Evolutionary conservation across 2,113 vertebrate genomes (phyloP).

Genomic region (Gallinago jamesoni): DNA sequence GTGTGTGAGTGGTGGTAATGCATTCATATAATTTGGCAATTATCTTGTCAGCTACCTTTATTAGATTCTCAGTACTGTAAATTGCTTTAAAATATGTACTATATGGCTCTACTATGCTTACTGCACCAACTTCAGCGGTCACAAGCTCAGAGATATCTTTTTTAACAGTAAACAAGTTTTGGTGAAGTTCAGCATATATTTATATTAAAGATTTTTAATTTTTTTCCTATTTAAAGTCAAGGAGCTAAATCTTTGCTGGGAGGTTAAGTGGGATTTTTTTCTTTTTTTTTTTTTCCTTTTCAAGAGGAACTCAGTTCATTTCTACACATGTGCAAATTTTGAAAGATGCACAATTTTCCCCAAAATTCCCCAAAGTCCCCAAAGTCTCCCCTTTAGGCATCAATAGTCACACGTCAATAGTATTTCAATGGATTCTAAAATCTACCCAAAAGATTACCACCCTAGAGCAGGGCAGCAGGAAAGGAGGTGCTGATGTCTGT

Average conservation of each 20-base stretch:
- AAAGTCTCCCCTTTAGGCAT: background rate
- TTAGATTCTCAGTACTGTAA: constrained; percentile 32
- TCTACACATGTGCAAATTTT: background rate
- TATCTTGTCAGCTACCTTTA: constrained; percentile 64
- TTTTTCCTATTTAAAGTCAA: background rate
- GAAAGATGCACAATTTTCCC: background rate
- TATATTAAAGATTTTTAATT: background rate
- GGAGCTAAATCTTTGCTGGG: background rate
- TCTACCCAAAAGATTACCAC: background rate
- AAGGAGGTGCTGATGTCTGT: background rate
- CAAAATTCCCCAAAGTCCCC: too few species aligned
- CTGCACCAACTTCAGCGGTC: background rate
- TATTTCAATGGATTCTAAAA: background rate
- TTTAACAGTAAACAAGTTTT: background rate
- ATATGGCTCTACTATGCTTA: background rate
- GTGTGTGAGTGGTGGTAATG: constrained; percentile 1
- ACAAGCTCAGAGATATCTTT: background rate
- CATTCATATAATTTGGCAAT: constrained; percentile 59
- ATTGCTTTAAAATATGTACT: constrained; percentile 31
- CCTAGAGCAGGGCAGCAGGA: background rate
- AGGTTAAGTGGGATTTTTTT: background rate
- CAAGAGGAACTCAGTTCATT: background rate
- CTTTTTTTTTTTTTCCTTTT: background rate
- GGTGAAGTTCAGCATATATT: background rate
- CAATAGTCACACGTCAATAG: background rate